A percentile compares a stretch with the other conserved stretches of the same genome.
Conservation (phyloP, 2,888 invertebrate species). For the Andrena camellia region DNA sequence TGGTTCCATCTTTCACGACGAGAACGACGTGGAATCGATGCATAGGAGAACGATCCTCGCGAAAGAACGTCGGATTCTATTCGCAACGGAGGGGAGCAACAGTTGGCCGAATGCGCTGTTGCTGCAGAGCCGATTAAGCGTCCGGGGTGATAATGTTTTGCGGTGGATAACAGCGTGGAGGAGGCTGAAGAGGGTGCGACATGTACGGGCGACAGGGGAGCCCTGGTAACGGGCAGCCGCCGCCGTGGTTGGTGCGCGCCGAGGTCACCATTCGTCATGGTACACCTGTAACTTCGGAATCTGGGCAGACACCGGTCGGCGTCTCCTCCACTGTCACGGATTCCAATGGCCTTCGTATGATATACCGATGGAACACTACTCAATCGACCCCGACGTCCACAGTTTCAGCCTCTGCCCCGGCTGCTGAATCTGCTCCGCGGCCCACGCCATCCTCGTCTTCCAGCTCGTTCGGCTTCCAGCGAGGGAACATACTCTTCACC, state of each 20-base stretch:
- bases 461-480: constrained; percentile 85
- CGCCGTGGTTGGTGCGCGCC: constrained; percentile 90
- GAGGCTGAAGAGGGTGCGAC: constrained; percentile 49
- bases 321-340: constrained; percentile 81
- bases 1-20: constrained; percentile 33
- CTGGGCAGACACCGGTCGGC: constrained; percentile 77
- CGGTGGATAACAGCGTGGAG: constrained; percentile 69
- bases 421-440: constrained; percentile 22
- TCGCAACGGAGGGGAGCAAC: constrained; percentile 40
- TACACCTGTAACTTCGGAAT: constrained; percentile 81
- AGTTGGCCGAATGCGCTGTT: constrained; percentile 33
- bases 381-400: constrained; percentile 53
- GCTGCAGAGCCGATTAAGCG: constrained; percentile 41
- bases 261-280: constrained; percentile 88
- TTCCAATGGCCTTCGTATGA: constrained; percentile 86
- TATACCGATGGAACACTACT: constrained; percentile 85
- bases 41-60: constrained; percentile 36
- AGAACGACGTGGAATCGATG: constrained; percentile 60
- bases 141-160: constrained; percentile 59
- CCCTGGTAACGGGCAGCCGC: constrained; percentile 71
- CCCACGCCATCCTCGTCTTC: constrained; percentile 41
- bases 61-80: constrained; percentile 42
- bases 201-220: constrained; percentile 70
- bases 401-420: constrained; percentile 29
- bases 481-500: constrained; percentile 87